Conservation (phyloP, 2,797 vertebrate genomes). For the Mus minutoides region DNA sequence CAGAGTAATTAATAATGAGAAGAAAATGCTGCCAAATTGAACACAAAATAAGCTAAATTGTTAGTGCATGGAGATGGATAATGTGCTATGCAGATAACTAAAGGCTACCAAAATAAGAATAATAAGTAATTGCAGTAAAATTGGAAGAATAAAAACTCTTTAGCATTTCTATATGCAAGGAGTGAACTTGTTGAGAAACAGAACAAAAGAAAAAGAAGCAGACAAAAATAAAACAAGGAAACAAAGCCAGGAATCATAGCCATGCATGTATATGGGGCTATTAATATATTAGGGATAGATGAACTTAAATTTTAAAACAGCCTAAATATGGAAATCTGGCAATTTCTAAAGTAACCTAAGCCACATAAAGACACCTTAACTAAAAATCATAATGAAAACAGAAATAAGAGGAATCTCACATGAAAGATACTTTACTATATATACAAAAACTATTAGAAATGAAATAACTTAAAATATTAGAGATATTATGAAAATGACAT, state of each 20-base stretch:
- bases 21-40: not conserved
- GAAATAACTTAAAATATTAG: not conserved
- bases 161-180: not conserved
- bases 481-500: not conserved
- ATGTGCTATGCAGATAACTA: not conserved
- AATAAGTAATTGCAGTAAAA: not conserved
- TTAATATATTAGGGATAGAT: not conserved
- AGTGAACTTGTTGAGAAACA: not conserved
- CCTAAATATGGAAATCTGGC: not conserved
- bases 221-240: not conserved
- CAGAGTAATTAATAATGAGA: not conserved
- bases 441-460: not conserved
- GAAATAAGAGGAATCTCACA: not conserved
- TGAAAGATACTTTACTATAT: not conserved
- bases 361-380: not conserved
- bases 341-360: not conserved
- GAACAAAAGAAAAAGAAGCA: not conserved
- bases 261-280: not conserved
- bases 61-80: not conserved
- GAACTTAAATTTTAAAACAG: not conserved
- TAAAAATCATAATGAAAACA: not conserved
- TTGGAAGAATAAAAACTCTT: not conserved
- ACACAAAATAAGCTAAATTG: not conserved
- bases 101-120: not conserved
- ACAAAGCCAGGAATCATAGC: not conserved